These are phyloP conservation scores for Mormyrus proboscirostris DNA, from an alignment of 2,797 vertebrate species.

Conservation along the genomic window DNA sequence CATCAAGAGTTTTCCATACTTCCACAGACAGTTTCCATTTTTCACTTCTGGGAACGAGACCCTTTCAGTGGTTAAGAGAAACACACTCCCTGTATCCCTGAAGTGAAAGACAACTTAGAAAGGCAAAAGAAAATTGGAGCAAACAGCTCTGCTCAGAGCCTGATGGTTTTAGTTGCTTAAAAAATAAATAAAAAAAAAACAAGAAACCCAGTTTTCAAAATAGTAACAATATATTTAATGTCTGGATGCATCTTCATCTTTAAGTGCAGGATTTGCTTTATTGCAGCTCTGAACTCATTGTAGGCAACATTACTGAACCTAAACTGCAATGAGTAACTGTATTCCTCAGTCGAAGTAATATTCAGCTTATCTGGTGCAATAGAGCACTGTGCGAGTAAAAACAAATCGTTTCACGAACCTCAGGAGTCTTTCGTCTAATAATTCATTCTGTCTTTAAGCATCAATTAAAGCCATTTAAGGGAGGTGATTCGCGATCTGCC, in stretches of 20 bases:
- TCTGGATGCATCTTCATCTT: background rate
- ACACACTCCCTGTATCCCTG: slow-evolving; percentile 20
- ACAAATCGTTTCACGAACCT: background rate
- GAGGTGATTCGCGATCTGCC: slow-evolving; percentile 35
- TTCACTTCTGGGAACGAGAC: slow-evolving; percentile 55
- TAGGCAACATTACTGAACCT: background rate
- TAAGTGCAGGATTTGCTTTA: background rate
- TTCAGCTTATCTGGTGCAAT: background rate
- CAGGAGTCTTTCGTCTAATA: slow-evolving; percentile 23
- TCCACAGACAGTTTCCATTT: slow-evolving; percentile 49
- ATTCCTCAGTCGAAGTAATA: slow-evolving; percentile 5
- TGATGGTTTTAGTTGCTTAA: background rate
- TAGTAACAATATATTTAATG: background rate
- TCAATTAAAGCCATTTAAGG: slow-evolving; percentile 39
- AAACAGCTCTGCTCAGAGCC: background rate
- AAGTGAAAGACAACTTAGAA: background rate
- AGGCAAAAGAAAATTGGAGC: background rate
- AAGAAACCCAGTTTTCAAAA: background rate
- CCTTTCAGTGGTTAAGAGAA: slow-evolving; percentile 50
- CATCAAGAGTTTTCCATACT: slow-evolving; percentile 42
- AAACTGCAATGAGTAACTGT: slow-evolving; percentile 14
- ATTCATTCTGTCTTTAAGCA: slow-evolving; percentile 29
- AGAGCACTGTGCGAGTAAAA: background rate
- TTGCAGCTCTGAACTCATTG: background rate
- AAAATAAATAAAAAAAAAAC: background rate